Percentiles rank a stretch among this genome's conserved stretches.
These are phyloP conservation scores for Chelonus formosanus DNA, from an alignment of 2,888 invertebrate species.

Conservation along the genomic window DNA sequence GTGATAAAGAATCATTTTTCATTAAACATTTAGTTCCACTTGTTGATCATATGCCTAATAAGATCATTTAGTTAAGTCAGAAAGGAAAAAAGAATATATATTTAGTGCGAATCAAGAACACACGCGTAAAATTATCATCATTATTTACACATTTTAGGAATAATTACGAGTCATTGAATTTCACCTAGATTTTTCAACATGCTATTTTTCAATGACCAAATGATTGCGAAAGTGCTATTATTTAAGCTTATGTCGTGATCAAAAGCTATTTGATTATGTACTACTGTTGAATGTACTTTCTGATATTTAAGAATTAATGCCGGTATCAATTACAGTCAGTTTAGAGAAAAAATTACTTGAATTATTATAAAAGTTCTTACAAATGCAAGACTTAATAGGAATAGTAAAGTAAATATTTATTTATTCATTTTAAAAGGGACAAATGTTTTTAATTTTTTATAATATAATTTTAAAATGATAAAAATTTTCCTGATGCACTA, in stretches of 20 bases:
- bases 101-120: conserved; percentile 55
- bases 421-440: no score
- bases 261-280: no score
- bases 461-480: no score
- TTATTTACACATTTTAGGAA: conserved; percentile 12
- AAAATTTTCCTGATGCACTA: no score
- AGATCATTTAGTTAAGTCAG: conserved; percentile 32
- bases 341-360: no score
- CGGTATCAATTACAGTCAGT: no score
- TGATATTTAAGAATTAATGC: no score
- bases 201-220: not conserved
- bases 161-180: conserved; percentile 6
- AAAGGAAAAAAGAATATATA: conserved; percentile 38
- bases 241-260: not conserved
- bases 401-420: no score
- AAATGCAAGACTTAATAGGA: no score
- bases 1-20: not conserved
- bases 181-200: conserved; percentile 25
- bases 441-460: no score
- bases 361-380: no score
- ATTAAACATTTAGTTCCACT: conserved; percentile 27
- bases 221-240: conserved; percentile 1
- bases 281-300: no score
- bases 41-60: conserved; percentile 10
- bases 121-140: conserved; percentile 50